Evolutionary conservation across 2,113 vertebrate genomes (phyloP).

Genomic region (Mionectes macconnelli): DNA sequence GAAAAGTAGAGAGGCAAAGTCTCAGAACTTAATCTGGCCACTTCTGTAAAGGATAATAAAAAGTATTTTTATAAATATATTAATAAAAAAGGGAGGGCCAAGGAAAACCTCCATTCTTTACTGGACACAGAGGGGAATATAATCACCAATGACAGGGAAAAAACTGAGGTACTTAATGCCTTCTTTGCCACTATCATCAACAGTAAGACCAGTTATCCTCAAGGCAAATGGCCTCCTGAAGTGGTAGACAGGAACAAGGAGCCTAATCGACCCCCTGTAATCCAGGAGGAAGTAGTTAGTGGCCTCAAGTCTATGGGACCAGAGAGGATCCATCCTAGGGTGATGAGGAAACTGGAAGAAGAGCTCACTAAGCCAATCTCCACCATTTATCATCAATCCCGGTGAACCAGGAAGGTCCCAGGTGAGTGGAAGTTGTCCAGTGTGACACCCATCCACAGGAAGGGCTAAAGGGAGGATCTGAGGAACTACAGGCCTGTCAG

Average conservation of each 20-base stretch:
- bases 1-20: neutral
- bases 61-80: neutral
- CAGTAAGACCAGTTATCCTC: neutral
- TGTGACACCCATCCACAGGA: neutral
- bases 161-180: fast-evolving
- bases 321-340: neutral
- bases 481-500: neutral
- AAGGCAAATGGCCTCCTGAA: neutral
- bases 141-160: neutral
- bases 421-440: neutral
- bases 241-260: neutral
- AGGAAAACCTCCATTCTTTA: neutral
- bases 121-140: neutral
- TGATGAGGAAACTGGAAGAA: neutral
- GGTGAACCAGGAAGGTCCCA: too few relatives aligned
- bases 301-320: neutral
- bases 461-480: neutral
- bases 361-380: fast-evolving
- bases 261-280: neutral
- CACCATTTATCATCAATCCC: neutral
- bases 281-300: neutral
- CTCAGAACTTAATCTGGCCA: neutral
- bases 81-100: neutral
- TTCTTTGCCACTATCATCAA: neutral
- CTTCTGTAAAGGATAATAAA: neutral